A percentile compares a stretch with the other conserved stretches of the same genome.
Conservation (phyloP, 1,140 invertebrate genomes). For the Drosophila parabipectinata region DNA sequence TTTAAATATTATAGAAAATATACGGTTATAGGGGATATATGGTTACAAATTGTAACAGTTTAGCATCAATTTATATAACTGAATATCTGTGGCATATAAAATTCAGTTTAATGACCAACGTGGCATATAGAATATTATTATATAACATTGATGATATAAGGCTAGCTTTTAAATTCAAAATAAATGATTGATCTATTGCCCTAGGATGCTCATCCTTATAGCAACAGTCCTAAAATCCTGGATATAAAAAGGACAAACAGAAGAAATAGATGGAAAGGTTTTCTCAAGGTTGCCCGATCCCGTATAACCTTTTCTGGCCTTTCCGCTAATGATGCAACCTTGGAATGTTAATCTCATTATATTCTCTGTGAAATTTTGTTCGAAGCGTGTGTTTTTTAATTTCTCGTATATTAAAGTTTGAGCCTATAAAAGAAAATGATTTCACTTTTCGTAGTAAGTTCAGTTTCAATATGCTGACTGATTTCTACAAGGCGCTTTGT, state of each 20-base stretch:
- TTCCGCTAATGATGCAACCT: slow-evolving; percentile 8
- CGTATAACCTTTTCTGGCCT: background rate
- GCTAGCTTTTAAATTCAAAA: too few species aligned
- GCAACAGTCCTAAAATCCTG: background rate
- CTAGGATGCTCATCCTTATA: too few species aligned
- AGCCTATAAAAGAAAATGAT: slow-evolving; percentile 20
- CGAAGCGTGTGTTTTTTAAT: background rate
- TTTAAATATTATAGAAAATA: too few species aligned
- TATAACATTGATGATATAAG: too few species aligned
- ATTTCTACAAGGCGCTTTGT: background rate
- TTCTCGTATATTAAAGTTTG: background rate
- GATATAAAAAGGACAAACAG: background rate
- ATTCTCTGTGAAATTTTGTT: background rate
- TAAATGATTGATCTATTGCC: too few species aligned
- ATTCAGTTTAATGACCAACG: too few species aligned
- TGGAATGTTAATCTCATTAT: slow-evolving; percentile 6
- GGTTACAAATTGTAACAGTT: too few species aligned
- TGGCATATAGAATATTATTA: too few species aligned
- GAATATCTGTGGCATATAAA: too few species aligned
- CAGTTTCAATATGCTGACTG: background rate
- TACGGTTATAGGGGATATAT: too few species aligned
- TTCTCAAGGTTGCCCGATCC: slow-evolving; percentile 4
- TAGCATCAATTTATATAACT: too few species aligned
- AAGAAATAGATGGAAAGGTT: too few species aligned
- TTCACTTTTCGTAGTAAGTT: background rate